Percentiles rank a stretch among this genome's conserved stretches.
Evolutionary conservation across 2,888 invertebrate genomes (phyloP).

Genomic region (Meiosimyza platycephala): DNA sequence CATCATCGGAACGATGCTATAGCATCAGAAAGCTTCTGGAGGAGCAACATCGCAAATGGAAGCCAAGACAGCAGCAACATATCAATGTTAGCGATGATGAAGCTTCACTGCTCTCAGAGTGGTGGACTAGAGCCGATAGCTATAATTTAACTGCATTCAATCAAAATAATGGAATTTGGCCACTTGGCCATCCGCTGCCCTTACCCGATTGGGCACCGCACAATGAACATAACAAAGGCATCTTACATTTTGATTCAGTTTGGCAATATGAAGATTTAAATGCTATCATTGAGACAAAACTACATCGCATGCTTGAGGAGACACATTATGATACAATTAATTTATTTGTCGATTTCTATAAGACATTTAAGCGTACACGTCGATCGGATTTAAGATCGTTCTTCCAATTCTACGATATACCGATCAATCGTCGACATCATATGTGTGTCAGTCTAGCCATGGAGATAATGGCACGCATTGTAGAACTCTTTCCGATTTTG

Average conservation of each 20-base stretch:
- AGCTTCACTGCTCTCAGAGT: constrained; percentile 41
- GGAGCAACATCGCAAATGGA: constrained; percentile 54
- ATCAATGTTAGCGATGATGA: constrained; percentile 40
- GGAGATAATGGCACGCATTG: constrained; percentile 79
- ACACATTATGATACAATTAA: constrained; percentile 91
- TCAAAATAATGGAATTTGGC: constrained; percentile 73
- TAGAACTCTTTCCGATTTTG: constrained; percentile 76
- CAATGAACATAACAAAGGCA: constrained; percentile 63
- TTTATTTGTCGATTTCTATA: constrained; percentile 80
- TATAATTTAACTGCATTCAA: constrained; percentile 66
- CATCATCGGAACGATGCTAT: constrained; percentile 61
- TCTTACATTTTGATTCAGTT: constrained; percentile 65
- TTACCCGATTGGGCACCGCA: constrained; percentile 78
- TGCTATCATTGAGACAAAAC: constrained; percentile 80
- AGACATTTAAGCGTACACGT: constrained; percentile 73
- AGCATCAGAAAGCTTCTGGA: constrained; percentile 58
- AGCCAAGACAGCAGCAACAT: constrained; percentile 37
- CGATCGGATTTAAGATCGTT: constrained; percentile 77
- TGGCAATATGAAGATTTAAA: constrained; percentile 83
- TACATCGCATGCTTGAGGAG: constrained; percentile 83
- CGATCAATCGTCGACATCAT: constrained; percentile 81
- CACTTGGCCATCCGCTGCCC: constrained; percentile 78
- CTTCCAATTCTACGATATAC: constrained; percentile 82
- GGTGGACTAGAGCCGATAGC: constrained; percentile 63
- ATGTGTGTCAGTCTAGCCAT: constrained; percentile 91